These are phyloP conservation scores for Crotalus viridis DNA, from an alignment of 2,113 vertebrate species.

Conservation along the genomic window DNA sequence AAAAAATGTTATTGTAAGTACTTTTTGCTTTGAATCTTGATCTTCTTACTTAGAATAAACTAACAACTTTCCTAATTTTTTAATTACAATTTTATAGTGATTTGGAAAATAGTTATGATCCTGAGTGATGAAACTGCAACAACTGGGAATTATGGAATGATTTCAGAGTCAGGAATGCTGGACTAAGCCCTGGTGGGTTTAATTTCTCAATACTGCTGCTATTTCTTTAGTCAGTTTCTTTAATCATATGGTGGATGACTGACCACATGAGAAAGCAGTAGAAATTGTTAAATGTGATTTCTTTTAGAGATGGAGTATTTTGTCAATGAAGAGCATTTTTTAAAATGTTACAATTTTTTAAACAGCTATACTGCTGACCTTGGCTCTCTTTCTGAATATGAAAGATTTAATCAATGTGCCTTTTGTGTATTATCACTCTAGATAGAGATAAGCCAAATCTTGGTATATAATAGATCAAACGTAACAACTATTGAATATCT, in stretches of 20 bases:
- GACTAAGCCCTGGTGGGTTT: not conserved
- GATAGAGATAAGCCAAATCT: not conserved
- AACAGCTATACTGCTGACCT: not conserved
- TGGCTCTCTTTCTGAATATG: not conserved
- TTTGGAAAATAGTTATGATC: not conserved
- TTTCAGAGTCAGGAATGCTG: not conserved
- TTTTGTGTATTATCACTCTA: constrained; percentile 1
- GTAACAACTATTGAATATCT: not conserved
- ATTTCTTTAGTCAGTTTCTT: not conserved
- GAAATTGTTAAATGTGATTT: not conserved
- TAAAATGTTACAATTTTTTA: not conserved
- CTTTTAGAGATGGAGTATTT: not conserved
- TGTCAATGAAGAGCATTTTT: not conserved
- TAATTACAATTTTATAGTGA: not conserved
- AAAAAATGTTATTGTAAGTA: not conserved
- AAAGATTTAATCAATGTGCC: not conserved
- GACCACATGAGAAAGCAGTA: not conserved
- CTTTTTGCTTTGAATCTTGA: not conserved
- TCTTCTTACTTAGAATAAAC: not conserved
- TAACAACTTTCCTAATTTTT: not conserved
- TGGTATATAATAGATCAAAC: not conserved
- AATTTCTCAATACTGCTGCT: not conserved
- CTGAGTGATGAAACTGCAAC: not conserved
- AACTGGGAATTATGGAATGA: not conserved
- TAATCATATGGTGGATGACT: not conserved